These are phyloP conservation scores for Oophaga pumilio DNA, from an alignment of 2,113 vertebrate genomes.

Conservation along the genomic window DNA sequence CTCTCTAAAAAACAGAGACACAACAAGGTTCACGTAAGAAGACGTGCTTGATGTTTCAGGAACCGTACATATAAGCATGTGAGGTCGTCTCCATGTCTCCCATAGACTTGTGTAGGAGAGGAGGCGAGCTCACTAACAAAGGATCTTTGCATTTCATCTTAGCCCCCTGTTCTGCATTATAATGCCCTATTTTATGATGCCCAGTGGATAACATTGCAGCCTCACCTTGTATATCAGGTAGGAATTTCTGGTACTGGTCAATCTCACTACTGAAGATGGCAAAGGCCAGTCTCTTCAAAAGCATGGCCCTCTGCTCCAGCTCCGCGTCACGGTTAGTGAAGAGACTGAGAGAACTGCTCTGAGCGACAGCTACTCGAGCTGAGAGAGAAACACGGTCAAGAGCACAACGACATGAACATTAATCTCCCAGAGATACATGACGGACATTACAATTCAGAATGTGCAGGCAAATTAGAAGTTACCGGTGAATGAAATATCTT, in stretches of 20 bases:
- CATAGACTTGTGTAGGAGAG: too few species aligned
- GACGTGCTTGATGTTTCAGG: too few species aligned
- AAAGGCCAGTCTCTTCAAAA: conserved; percentile 95
- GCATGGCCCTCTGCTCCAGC: conserved; percentile 96
- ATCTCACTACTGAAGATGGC: conserved; percentile 97
- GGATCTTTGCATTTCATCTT: too few species aligned
- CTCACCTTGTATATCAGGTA: conserved; percentile 90
- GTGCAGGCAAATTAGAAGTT: not conserved
- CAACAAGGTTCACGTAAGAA: not conserved
- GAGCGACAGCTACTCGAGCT: conserved; percentile 96
- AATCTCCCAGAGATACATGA: not conserved
- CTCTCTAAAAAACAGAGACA: conserved; percentile 83
- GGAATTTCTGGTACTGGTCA: conserved; percentile 98
- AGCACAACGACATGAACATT: not conserved
- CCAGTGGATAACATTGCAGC: not conserved
- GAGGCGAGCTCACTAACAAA: too few species aligned
- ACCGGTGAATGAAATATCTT: too few species aligned
- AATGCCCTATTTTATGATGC: too few species aligned
- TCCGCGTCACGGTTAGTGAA: conserved; percentile 95
- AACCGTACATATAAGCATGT: too few species aligned
- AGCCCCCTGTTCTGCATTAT: too few species aligned
- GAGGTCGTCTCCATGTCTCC: too few species aligned
- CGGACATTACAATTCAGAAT: not conserved
- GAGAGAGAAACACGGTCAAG: conserved; percentile 48
- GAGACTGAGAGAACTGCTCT: conserved; percentile 96